These are phyloP conservation scores for Pitangus sulphuratus DNA, from an alignment of 2,797 vertebrate genomes.

Conservation along the genomic window DNA sequence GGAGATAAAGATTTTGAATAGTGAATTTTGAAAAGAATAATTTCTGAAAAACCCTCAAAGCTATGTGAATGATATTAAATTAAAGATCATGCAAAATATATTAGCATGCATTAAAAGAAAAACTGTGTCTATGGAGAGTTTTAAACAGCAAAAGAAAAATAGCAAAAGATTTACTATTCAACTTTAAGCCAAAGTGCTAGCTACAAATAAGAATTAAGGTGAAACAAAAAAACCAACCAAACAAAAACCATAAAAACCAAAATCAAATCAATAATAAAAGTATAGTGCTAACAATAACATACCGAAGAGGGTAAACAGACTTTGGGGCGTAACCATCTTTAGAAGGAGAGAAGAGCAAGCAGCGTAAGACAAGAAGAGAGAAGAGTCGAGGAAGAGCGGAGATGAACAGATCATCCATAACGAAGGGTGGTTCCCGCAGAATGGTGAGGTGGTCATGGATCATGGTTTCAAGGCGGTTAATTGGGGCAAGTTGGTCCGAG, in stretches of 20 bases:
- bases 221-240: constrained; percentile 78
- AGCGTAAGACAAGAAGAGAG: constrained; percentile 99
- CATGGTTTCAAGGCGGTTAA: constrained; percentile 94
- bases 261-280: constrained; percentile 90
- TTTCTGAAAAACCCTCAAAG: constrained; percentile 87
- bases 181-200: constrained; percentile 87
- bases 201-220: constrained; percentile 87
- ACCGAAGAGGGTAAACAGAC: constrained; percentile 99
- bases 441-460: constrained; percentile 99
- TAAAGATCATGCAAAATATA: constrained; percentile 91
- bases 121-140: constrained; percentile 84
- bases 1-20: constrained; percentile 87
- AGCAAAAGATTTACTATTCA: constrained; percentile 85
- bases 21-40: constrained; percentile 87
- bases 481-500: constrained; percentile 91
- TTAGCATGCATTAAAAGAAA: constrained; percentile 89
- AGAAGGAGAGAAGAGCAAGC: constrained; percentile 99
- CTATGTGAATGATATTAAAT: constrained; percentile 89
- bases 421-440: constrained; percentile 98
- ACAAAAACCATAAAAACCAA: constrained; percentile 63
- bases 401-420: constrained; percentile 99
- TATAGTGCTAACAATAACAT: constrained; percentile 99
- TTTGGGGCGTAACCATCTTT: constrained; percentile 99
- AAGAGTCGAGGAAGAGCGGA: constrained; percentile 98
- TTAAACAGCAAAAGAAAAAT: constrained; percentile 85